Percentiles rank a stretch among this genome's conserved stretches.
Conservation (phyloP, 2,797 vertebrate genomes). For the Pelodytes ibericus region DNA sequence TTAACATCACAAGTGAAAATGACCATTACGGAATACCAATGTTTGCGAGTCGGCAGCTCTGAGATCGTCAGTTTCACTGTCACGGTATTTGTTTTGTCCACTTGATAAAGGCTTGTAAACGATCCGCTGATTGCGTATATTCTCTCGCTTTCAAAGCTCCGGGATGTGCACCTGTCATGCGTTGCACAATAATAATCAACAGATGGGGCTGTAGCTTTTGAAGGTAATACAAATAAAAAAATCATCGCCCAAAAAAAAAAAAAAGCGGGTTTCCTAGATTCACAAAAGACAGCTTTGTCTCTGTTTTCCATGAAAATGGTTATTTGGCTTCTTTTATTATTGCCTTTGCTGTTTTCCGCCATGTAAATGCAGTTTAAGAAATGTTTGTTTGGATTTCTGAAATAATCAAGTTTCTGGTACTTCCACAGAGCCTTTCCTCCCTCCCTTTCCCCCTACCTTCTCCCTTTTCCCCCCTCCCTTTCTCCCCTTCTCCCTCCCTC, state of each 20-base stretch:
- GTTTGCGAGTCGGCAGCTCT: too few relatives aligned
- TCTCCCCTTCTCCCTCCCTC: too few relatives aligned
- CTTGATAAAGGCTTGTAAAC: too few relatives aligned
- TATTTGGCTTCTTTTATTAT: background rate
- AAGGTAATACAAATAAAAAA: constrained; percentile 3
- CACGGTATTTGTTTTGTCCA: too few relatives aligned
- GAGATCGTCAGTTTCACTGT: too few relatives aligned
- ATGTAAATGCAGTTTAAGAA: background rate
- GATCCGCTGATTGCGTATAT: constrained; percentile 36
- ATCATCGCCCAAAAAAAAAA: background rate
- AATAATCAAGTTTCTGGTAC: too few relatives aligned
- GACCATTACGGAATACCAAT: too few relatives aligned
- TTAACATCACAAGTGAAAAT: too few relatives aligned
- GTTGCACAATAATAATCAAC: background rate
- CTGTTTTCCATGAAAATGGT: background rate
- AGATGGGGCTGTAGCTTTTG: constrained; percentile 30
- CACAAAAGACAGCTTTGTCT: background rate
- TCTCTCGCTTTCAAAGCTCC: constrained; percentile 17
- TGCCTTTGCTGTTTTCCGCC: background rate
- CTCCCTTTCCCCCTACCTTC: too few relatives aligned
- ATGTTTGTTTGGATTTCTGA: background rate
- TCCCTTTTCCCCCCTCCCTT: too few relatives aligned
- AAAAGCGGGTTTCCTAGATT: background rate
- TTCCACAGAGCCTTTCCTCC: too few relatives aligned
- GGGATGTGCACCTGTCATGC: constrained; percentile 1